These are phyloP conservation scores for Oryzias curvinotus DNA, from an alignment of 2,113 vertebrate genomes.

Conservation along the genomic window DNA sequence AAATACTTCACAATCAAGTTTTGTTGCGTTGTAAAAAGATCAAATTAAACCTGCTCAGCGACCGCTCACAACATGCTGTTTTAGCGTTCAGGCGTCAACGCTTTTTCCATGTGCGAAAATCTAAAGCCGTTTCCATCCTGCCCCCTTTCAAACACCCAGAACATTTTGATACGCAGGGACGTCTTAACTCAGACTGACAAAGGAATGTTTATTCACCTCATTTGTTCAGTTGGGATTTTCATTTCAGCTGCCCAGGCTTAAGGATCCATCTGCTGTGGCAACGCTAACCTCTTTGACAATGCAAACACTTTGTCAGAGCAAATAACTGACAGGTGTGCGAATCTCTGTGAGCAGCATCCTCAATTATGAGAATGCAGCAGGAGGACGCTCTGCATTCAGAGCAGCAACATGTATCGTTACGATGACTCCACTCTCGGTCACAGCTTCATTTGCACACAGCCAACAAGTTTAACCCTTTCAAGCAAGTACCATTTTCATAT, in stretches of 20 bases:
- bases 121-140: neutral
- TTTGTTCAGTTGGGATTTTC: conserved; percentile 24
- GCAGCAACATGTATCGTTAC: neutral
- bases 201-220: neutral
- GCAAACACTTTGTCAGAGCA: conserved; percentile 23
- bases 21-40: no score
- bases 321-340: conserved; percentile 5
- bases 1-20: no score
- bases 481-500: neutral
- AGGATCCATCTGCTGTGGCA: conserved; percentile 7
- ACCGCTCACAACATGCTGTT: neutral
- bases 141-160: neutral
- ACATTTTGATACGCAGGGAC: neutral
- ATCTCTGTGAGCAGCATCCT: conserved; percentile 4
- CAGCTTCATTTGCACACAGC: neutral
- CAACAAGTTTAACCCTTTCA: neutral
- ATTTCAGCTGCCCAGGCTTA: conserved; percentile 18
- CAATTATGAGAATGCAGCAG: conserved; percentile 20
- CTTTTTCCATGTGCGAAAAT: neutral
- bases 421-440: neutral
- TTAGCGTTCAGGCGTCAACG: neutral
- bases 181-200: conserved; percentile 1
- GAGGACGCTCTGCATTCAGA: conserved; percentile 3
- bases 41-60: no score
- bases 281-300: conserved; percentile 2